These are phyloP conservation scores for Glomeris maerens DNA, from an alignment of 1,140 invertebrate genomes.

Conservation along the genomic window DNA sequence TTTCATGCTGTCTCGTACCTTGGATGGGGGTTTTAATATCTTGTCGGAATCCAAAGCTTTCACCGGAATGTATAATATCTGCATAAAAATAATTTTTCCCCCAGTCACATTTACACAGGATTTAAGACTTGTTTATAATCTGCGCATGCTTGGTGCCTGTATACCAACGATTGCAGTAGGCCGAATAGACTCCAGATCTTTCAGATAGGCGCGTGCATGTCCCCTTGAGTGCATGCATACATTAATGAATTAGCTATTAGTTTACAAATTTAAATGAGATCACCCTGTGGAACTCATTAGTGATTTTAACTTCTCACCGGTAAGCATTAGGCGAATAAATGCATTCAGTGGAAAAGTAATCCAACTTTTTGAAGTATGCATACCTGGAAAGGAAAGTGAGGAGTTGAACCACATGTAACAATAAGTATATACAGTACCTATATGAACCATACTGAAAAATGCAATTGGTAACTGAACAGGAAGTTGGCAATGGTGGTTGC, in stretches of 20 bases:
- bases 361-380: slow-evolving; percentile 90
- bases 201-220: slow-evolving; percentile 78
- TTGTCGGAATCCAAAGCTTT: slow-evolving; percentile 68
- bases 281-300: slow-evolving; percentile 13
- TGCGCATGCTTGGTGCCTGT: background rate
- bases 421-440: no score
- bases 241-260: slow-evolving; percentile 10
- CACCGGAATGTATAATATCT: slow-evolving; percentile 95
- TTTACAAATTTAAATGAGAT: slow-evolving; percentile 8
- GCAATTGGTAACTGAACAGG: no score
- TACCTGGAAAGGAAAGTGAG: slow-evolving; percentile 35
- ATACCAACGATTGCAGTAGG: slow-evolving; percentile 70
- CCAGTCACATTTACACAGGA: slow-evolving; percentile 16
- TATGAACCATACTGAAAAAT: no score
- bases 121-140: slow-evolving; percentile 3
- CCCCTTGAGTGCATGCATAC: slow-evolving; percentile 43
- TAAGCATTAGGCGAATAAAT: slow-evolving; percentile 98
- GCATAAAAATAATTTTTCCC: slow-evolving; percentile 13
- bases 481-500: no score
- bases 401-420: no score
- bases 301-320: slow-evolving; percentile 31
- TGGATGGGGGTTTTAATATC: slow-evolving; percentile 63
- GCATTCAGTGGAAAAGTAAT: slow-evolving; percentile 99
- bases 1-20: slow-evolving; percentile 32
- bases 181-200: slow-evolving; percentile 88